Evolutionary conservation across 2,888 invertebrate genomes (phyloP), one percentile per base, ranked within the genome.

Genomic region (Protophormia terraenovae): DNA sequence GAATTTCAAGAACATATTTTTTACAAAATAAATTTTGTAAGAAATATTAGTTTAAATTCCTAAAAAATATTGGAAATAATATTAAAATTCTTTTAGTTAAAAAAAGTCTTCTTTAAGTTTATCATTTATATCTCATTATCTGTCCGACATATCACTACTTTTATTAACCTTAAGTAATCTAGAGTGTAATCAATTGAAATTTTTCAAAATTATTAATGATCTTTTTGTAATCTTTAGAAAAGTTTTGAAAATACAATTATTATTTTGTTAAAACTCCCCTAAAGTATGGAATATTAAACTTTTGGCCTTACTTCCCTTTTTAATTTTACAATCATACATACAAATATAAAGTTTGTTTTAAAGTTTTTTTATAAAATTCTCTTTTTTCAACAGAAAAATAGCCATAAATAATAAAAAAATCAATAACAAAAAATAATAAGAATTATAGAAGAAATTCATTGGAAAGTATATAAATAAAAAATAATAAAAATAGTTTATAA

Each of bases 391-490:
- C 14, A 35, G 19, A 60, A 60, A 78, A 69, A 58, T 69, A 60
- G 67, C 67, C 67, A 67, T 29, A 77, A 38, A 35, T 60, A 29
- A 47, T 41, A 32, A 55, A 55, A 24, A 55, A 71, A 53, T 35
- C n/a, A 50, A 53, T 19, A 67, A 6, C n/a, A 58, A 29, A 47
- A 45, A 60, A 29, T 27, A 60, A 22, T 14, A 55, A 22, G 67
- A 75, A 53, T 35, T 60, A 45, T 35, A 76, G 41, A 62, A 53
- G 60, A 81, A 81, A 60, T 12, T 60, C 24, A 60, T 62, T 69
- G 32, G 41, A 75, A 41, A 73, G 27, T 38, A 3, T 58, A 24
- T 24, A 35, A 72, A 0, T 41, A 53, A 72, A 50, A 24, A 7
- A 72, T 0, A 47, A 58, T 27, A 53, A 47, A 55, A 45, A 45